These are phyloP conservation scores for Uloborus plumipes DNA, from an alignment of 2,888 invertebrate genomes.

Conservation along the genomic window DNA sequence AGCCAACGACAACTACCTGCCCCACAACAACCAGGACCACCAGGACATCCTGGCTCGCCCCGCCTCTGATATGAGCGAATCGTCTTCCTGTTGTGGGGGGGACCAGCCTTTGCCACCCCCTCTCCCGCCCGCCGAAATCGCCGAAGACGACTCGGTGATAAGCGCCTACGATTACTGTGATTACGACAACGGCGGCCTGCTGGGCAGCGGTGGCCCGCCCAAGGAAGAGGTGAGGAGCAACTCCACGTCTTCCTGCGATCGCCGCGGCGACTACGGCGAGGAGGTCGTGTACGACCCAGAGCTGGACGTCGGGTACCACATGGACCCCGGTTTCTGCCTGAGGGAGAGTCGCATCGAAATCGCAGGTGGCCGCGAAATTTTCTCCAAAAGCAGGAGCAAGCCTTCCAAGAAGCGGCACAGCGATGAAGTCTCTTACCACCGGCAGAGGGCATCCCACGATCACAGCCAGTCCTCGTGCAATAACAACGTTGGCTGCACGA, in stretches of 20 bases:
- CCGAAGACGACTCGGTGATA: constrained; percentile 59
- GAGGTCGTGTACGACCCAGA: constrained; percentile 52
- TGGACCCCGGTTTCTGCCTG: constrained; percentile 52
- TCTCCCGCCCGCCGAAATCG: constrained; percentile 32
- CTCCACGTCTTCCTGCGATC: constrained; percentile 52
- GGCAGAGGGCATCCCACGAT: constrained; percentile 44
- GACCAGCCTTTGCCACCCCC: constrained; percentile 34
- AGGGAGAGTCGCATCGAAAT: constrained; percentile 68
- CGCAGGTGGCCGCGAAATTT: constrained; percentile 87
- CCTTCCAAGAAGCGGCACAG: constrained; percentile 79
- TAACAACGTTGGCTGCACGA: constrained; percentile 15
- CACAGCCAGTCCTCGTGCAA: constrained; percentile 23
- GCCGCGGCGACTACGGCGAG: constrained; percentile 47
- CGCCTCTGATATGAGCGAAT: constrained; percentile 58
- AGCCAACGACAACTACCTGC: constrained; percentile 55
- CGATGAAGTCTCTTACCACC: constrained; percentile 69
- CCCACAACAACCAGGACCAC: constrained; percentile 40
- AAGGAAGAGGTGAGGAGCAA: constrained; percentile 46
- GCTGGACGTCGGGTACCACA: constrained; percentile 58
- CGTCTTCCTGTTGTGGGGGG: constrained; percentile 52
- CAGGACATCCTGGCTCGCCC: constrained; percentile 22
- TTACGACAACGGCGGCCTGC: constrained; percentile 45
- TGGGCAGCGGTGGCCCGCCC: constrained; percentile 21
- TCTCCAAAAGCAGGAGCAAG: constrained; percentile 85
- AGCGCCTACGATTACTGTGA: constrained; percentile 64